Conservation (phyloP, 2,113 vertebrate species). For the Sprattus sprattus region DNA sequence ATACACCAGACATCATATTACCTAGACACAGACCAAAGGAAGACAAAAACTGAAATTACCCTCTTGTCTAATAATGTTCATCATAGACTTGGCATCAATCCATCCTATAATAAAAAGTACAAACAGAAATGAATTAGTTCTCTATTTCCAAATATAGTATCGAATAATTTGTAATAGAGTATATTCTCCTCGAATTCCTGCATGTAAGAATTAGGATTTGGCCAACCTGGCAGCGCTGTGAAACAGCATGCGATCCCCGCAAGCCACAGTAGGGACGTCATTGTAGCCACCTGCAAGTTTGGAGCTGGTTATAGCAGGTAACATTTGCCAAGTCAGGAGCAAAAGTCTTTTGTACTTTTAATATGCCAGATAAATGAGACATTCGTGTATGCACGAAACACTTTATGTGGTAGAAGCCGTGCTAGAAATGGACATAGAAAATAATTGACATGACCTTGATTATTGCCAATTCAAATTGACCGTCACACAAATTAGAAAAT, state of each 20-base stretch:
- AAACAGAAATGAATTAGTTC: too few species aligned
- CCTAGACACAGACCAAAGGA: background rate
- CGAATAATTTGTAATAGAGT: too few species aligned
- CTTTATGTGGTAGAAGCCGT: too few species aligned
- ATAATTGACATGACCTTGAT: too few species aligned
- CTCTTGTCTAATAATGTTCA: conserved; percentile 60
- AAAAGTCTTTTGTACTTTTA: too few species aligned
- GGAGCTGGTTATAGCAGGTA: background rate
- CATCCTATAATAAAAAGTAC: conserved; percentile 51
- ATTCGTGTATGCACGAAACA: too few species aligned
- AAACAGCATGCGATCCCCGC: conserved; percentile 57
- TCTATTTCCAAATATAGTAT: background rate
- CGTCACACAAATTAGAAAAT: too few species aligned
- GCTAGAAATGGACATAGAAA: too few species aligned
- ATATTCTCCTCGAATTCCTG: background rate
- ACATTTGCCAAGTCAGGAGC: background rate
- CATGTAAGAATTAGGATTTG: background rate
- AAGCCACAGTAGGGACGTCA: conserved; percentile 57
- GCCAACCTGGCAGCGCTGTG: conserved; percentile 63
- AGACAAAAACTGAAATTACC: conserved; percentile 50
- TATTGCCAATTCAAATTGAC: too few species aligned
- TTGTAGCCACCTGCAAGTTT: conserved; percentile 55
- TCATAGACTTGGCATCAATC: conserved; percentile 67
- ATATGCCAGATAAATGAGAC: too few species aligned
- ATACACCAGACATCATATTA: background rate